Conservation (phyloP, 2,888 invertebrate genomes). For the Loripinus fragilis region DNA sequence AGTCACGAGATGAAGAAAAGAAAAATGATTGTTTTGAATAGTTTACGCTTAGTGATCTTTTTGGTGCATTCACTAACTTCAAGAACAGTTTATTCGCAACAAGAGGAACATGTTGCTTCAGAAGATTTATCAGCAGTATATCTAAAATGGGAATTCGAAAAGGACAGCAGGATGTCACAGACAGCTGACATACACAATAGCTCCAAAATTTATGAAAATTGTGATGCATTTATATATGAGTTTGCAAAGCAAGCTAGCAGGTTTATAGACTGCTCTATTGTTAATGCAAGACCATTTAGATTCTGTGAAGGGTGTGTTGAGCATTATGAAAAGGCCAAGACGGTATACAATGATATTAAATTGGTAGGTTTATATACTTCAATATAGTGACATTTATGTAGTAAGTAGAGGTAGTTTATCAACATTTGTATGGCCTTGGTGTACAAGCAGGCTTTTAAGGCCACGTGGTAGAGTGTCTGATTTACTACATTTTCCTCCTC, state of each 20-base stretch:
- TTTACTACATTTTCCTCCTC: too few species aligned
- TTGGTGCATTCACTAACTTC: background rate
- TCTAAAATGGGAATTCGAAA: slow-evolving; percentile 23
- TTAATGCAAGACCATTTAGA: slow-evolving; percentile 66
- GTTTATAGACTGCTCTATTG: slow-evolving; percentile 64
- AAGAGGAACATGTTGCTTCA: background rate
- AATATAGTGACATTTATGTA: too few species aligned
- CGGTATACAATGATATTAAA: slow-evolving; percentile 55
- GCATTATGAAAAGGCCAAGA: slow-evolving; percentile 52
- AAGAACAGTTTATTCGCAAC: background rate
- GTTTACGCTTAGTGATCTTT: background rate
- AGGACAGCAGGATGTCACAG: background rate
- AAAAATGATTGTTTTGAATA: background rate
- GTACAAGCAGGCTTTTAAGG: too few species aligned
- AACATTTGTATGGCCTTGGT: too few species aligned
- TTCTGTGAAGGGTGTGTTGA: slow-evolving; percentile 68
- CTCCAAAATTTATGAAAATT: slow-evolving; percentile 30
- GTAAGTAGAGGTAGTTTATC: too few species aligned
- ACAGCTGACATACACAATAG: background rate
- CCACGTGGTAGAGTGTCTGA: too few species aligned
- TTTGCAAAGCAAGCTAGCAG: slow-evolving; percentile 57
- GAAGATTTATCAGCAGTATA: slow-evolving; percentile 21
- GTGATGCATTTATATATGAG: slow-evolving; percentile 51
- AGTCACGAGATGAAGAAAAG: background rate
- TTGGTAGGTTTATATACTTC: slow-evolving; percentile 42